Conservation (phyloP, 2,113 vertebrate species). For the Hepsetus odoe region DNA sequence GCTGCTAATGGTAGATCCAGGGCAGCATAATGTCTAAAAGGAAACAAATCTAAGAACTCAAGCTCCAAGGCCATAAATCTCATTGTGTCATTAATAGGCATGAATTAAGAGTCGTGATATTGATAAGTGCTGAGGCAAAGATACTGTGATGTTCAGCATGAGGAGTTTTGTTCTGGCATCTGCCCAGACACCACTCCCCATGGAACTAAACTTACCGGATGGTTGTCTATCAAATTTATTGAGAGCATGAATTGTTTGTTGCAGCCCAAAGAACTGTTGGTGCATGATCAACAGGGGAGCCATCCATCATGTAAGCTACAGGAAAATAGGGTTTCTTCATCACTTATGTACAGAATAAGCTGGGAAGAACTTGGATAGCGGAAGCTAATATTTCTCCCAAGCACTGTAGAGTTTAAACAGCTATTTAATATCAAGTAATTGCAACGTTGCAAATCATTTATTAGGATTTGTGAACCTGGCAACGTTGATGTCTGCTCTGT, state of each 20-base stretch:
- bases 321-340: not conserved
- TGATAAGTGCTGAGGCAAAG: constrained; percentile 27
- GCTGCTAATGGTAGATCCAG: not conserved
- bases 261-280: constrained; percentile 25
- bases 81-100: constrained; percentile 28
- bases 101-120: constrained; percentile 25
- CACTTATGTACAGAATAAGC: constrained; percentile 10
- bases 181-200: constrained; percentile 15
- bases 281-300: constrained; percentile 34
- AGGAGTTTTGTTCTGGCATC: constrained; percentile 34
- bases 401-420: too few relatives aligned
- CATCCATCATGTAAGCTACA: constrained; percentile 18
- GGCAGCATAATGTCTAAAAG: constrained; percentile 13
- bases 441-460: too few relatives aligned
- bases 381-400: too few relatives aligned
- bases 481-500: too few relatives aligned
- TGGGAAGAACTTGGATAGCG: too few relatives aligned
- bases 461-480: too few relatives aligned
- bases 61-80: constrained; percentile 26
- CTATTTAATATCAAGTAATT: too few relatives aligned
- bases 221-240: constrained; percentile 45
- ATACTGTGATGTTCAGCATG: constrained; percentile 25
- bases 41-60: not conserved
- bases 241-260: constrained; percentile 35
- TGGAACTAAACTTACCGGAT: constrained; percentile 15